A percentile compares a stretch with the other conserved stretches of the same genome.
These are phyloP conservation scores for Spodoptera exigua DNA, from an alignment of 2,888 invertebrate species.

Conservation along the genomic window DNA sequence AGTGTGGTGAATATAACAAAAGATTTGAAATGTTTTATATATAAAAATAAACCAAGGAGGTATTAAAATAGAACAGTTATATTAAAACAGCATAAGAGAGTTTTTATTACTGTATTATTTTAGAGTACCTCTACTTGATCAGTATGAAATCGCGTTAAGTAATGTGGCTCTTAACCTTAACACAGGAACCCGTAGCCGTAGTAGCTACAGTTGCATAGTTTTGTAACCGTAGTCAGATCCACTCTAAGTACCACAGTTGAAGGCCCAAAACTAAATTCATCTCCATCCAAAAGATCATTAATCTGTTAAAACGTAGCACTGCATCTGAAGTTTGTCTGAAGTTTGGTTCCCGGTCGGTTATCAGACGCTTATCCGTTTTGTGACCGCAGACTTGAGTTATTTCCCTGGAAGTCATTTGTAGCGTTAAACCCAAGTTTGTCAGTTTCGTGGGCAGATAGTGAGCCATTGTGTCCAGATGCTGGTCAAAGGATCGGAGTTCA, in stretches of 20 bases:
- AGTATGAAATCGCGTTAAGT: too few species aligned
- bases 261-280: neutral
- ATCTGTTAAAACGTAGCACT: constrained; percentile 21
- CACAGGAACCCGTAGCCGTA: too few species aligned
- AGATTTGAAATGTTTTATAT: too few species aligned
- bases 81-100: too few species aligned
- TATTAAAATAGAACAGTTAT: too few species aligned
- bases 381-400: constrained; percentile 47
- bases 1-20: too few species aligned
- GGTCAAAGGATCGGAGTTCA: constrained; percentile 31
- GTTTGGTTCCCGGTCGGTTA: constrained; percentile 26
- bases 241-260: neutral
- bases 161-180: too few species aligned
- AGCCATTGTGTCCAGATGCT: constrained; percentile 39
- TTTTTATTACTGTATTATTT: too few species aligned
- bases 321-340: constrained; percentile 35
- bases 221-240: too few species aligned
- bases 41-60: too few species aligned
- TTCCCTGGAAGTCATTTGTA: constrained; percentile 45
- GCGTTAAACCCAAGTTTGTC: constrained; percentile 41
- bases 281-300: constrained; percentile 18
- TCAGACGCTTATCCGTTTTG: constrained; percentile 44
- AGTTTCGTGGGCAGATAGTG: constrained; percentile 36
- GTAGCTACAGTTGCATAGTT: too few species aligned
- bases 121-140: too few species aligned